Conservation (phyloP, 2,113 vertebrate genomes). For the Bombycilla garrulus region DNA sequence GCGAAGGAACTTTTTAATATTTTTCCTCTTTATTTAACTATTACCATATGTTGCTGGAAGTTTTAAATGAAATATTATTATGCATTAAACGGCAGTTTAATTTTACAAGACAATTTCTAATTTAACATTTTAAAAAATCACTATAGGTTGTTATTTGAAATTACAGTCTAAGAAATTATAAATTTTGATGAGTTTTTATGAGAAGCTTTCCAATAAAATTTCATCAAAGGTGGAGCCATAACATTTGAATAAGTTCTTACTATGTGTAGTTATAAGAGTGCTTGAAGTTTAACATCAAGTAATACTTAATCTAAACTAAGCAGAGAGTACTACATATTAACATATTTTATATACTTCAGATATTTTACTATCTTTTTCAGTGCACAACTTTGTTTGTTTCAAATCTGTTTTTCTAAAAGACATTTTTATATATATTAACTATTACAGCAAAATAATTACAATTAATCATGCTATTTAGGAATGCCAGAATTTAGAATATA, state of each 20-base stretch:
- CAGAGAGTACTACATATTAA: background rate
- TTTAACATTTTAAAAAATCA: conserved; percentile 20
- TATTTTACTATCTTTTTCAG: background rate
- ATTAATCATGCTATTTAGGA: background rate
- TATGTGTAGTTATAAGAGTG: background rate
- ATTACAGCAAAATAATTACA: background rate
- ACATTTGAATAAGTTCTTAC: conserved; percentile 12
- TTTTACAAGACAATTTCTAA: conserved; percentile 46
- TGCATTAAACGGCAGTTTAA: conserved; percentile 34
- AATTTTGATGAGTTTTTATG: conserved; percentile 6
- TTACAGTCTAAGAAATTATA: conserved; percentile 22
- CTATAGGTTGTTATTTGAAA: conserved; percentile 32
- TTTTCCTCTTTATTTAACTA: conserved; percentile 36
- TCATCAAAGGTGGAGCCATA: conserved; percentile 11
- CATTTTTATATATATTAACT: background rate
- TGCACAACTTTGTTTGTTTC: background rate
- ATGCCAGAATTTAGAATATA: background rate
- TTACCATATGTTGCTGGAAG: background rate
- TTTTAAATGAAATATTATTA: conserved; percentile 44
- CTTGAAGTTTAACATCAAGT: background rate
- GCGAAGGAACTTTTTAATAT: background rate
- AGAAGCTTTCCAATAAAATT: conserved; percentile 41
- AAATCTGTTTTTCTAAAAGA: background rate
- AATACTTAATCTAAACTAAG: background rate
- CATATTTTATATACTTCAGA: background rate